phyloP scores from a whole-genome alignment of 2,113 vertebrate species.

The Euleptes europaea region DNA sequence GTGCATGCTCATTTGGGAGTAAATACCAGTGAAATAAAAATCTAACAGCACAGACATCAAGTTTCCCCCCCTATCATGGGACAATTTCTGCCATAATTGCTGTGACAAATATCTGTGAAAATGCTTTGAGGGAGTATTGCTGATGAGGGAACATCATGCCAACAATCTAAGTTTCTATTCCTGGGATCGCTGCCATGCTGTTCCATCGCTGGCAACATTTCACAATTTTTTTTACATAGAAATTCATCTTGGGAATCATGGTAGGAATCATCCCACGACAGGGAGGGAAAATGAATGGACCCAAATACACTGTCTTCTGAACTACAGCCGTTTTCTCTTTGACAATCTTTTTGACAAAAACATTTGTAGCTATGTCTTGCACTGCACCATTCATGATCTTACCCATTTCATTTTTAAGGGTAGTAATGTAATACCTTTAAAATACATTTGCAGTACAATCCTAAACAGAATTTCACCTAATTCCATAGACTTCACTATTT shows the following conservation, averaged over 20 bases:
- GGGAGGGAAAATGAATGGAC: not conserved
- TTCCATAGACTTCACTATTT: too few species aligned
- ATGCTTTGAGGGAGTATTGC: conserved; percentile 34
- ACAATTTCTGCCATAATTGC: conserved; percentile 26
- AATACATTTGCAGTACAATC: not conserved
- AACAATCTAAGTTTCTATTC: conserved; percentile 34
- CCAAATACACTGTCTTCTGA: not conserved
- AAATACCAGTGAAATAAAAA: not conserved
- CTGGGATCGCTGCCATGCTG: conserved; percentile 35
- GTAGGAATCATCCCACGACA: conserved; percentile 5
- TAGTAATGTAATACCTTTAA: not conserved
- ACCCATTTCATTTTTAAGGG: not conserved
- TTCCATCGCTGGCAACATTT: conserved; percentile 23
- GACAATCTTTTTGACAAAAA: not conserved
- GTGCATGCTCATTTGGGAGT: not conserved
- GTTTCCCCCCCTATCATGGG: not conserved
- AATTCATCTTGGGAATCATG: conserved; percentile 21
- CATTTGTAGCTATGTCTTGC: not conserved
- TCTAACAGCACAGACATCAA: not conserved
- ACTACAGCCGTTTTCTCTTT: not conserved
- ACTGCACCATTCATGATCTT: not conserved
- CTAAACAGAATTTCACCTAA: too few species aligned
- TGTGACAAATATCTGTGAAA: conserved; percentile 40
- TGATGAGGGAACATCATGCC: conserved; percentile 33
- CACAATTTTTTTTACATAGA: conserved; percentile 17